Evolutionary conservation across 2,888 invertebrate genomes (phyloP).

Genomic region (Rhabditophanes sp.): DNA sequence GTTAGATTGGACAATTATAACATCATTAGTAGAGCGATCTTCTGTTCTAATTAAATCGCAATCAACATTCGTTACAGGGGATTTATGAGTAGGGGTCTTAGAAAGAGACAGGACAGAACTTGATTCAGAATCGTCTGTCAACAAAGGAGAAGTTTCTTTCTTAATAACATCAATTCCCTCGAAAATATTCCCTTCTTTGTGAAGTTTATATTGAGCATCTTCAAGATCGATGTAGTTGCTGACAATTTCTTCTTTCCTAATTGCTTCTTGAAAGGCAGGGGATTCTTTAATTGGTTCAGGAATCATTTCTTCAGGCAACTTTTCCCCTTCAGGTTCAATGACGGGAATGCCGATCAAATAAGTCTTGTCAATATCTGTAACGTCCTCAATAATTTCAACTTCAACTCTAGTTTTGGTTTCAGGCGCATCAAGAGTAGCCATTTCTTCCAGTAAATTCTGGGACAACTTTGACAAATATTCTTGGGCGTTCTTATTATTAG

Average conservation of each 20-base stretch:
- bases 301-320: constrained; percentile 1
- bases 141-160: too few species aligned
- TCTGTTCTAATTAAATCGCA: constrained; percentile 35
- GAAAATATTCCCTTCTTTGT: constrained; percentile 25
- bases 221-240: constrained; percentile 33
- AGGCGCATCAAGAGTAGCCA: constrained; percentile 17
- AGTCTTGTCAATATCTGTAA: constrained; percentile 40
- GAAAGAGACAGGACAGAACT: too few species aligned
- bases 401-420: constrained; percentile 36
- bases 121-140: too few species aligned
- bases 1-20: constrained; percentile 14
- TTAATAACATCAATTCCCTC: constrained; percentile 14
- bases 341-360: constrained; percentile 40
- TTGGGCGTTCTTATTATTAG: constrained; percentile 27
- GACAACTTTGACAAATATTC: constrained; percentile 21
- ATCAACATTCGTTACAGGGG: too few species aligned
- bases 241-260: constrained; percentile 5
- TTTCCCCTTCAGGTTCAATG: constrained; percentile 17
- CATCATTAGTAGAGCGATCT: constrained; percentile 32
- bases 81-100: too few species aligned
- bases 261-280: neutral
- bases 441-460: constrained; percentile 16
- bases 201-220: constrained; percentile 15
- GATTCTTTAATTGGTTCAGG: neutral
- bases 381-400: constrained; percentile 38